These are phyloP conservation scores for Osmerus eperlanus DNA, from an alignment of 2,113 vertebrate species.

Conservation along the genomic window DNA sequence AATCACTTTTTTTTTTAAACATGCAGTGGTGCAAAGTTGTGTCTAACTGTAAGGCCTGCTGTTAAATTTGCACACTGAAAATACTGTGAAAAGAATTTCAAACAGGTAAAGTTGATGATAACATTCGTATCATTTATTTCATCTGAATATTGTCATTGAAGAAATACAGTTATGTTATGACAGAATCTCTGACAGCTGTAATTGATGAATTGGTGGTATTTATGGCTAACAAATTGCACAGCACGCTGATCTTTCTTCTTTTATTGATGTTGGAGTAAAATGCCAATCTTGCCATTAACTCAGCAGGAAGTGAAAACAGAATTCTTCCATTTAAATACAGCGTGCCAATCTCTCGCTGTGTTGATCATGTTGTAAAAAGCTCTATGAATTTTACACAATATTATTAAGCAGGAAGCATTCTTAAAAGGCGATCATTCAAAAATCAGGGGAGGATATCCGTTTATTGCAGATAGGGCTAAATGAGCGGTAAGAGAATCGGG, in stretches of 20 bases:
- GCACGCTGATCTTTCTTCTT: slow-evolving; percentile 24
- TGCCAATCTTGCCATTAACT: slow-evolving; percentile 28
- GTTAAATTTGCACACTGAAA: too few relatives aligned
- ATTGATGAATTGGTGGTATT: slow-evolving; percentile 12
- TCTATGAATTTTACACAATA: slow-evolving; percentile 45
- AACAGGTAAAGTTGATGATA: neutral
- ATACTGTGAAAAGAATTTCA: too few relatives aligned
- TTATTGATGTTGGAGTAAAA: slow-evolving; percentile 41
- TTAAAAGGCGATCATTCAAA: slow-evolving; percentile 32
- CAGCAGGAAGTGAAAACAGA: slow-evolving; percentile 35
- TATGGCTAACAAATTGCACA: slow-evolving; percentile 8
- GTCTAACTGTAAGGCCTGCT: too few relatives aligned
- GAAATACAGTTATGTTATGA: neutral
- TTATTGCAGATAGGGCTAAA: slow-evolving; percentile 12
- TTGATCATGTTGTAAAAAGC: slow-evolving; percentile 47
- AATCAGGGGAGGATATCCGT: slow-evolving; percentile 26
- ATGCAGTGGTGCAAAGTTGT: too few relatives aligned
- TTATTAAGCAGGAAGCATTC: slow-evolving; percentile 36
- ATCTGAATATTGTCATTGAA: neutral
- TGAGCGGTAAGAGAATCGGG: too few relatives aligned
- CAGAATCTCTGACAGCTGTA: neutral
- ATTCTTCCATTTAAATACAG: slow-evolving; percentile 27
- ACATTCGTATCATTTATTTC: neutral
- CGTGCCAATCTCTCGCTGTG: slow-evolving; percentile 14
- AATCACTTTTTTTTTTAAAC: too few relatives aligned